Evolutionary conservation across 2,888 invertebrate species (phyloP).

Genomic region (Timema podura): DNA sequence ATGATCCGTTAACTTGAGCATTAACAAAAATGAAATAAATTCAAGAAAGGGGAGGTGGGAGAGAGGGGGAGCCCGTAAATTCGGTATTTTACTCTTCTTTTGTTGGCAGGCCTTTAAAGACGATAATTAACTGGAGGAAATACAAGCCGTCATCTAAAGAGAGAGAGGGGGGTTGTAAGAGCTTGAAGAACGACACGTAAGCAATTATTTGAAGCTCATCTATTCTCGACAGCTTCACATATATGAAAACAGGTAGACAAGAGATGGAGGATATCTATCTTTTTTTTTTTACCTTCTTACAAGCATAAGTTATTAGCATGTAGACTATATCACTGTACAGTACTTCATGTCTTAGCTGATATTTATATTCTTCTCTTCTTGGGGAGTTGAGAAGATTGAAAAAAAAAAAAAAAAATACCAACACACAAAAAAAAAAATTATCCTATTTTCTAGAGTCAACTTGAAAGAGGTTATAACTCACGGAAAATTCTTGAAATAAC

Average conservation of each 20-base stretch:
- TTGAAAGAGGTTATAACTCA: slow-evolving; percentile 28
- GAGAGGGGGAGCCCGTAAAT: too few species aligned
- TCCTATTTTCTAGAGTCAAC: slow-evolving; percentile 24
- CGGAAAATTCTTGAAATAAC: slow-evolving; percentile 26
- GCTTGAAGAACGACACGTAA: slow-evolving; percentile 26
- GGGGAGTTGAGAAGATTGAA: slow-evolving; percentile 13
- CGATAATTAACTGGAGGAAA: slow-evolving; percentile 29
- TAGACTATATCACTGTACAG: slow-evolving; percentile 15
- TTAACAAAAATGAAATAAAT: too few species aligned
- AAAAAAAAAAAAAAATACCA: slow-evolving; percentile 18
- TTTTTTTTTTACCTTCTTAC: too few species aligned
- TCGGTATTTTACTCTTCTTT: too few species aligned
- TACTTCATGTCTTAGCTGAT: too few species aligned
- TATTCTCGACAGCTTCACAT: slow-evolving; percentile 16
- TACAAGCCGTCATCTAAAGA: slow-evolving; percentile 21
- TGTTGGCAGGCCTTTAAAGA: slow-evolving; percentile 29
- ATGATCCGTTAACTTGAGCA: too few species aligned
- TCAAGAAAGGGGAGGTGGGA: too few species aligned
- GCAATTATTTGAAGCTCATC: slow-evolving; percentile 28
- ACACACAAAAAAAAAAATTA: slow-evolving; percentile 15
- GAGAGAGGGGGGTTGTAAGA: slow-evolving; percentile 10
- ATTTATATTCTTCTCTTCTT: slow-evolving; percentile 8
- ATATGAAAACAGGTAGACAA: too few species aligned
- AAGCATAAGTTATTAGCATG: slow-evolving; percentile 12
- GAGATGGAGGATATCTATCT: too few species aligned